Conservation (phyloP, 2,888 invertebrate genomes). For the Cheilosia grossa region DNA sequence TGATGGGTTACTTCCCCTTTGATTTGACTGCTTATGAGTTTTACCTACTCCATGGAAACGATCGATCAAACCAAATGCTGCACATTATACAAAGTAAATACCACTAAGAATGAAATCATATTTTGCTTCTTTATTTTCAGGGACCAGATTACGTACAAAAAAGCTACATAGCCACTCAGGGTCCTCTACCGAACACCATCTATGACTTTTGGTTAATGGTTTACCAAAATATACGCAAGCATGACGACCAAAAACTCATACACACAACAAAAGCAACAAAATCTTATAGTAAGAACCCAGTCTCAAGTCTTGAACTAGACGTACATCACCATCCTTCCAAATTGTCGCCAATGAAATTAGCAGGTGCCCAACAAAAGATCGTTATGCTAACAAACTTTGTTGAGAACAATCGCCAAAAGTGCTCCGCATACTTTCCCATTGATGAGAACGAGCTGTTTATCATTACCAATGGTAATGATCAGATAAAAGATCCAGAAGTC, state of each 20-base stretch:
- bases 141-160: conserved; percentile 94
- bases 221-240: conserved; percentile 84
- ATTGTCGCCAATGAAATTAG: conserved; percentile 7
- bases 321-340: no score
- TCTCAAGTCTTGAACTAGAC: not conserved
- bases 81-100: no score
- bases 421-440: conserved; percentile 93
- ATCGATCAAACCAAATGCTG: no score
- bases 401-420: conserved; percentile 93
- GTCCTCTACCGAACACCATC: conserved; percentile 94
- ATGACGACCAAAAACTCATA: conserved; percentile 36
- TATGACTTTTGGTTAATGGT: conserved; percentile 97
- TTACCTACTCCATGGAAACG: no score
- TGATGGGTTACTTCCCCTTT: no score
- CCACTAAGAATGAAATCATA: not conserved
- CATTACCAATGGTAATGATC: conserved; percentile 77
- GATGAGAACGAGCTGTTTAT: conserved; percentile 84
- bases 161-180: conserved; percentile 96
- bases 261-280: not conserved
- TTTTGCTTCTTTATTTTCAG: conserved; percentile 83
- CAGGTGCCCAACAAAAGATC: conserved; percentile 85
- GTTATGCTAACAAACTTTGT: conserved; percentile 96
- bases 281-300: not conserved
- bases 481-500: conserved; percentile 63
- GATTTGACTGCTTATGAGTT: no score